These are phyloP conservation scores for Nothocercus julius DNA, from an alignment of 2,113 vertebrate genomes.

Conservation along the genomic window DNA sequence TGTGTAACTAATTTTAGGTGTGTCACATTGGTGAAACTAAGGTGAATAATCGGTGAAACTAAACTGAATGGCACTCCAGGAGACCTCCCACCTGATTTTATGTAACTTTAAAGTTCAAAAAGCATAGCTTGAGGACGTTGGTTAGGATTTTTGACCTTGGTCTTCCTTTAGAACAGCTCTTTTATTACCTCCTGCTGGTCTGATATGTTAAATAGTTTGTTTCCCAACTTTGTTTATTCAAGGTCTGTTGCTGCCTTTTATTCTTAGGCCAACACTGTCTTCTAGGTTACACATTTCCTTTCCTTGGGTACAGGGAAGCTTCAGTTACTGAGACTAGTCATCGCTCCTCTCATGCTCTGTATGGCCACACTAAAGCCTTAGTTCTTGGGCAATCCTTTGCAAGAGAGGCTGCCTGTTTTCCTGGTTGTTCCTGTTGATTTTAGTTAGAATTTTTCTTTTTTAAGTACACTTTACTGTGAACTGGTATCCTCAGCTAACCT, in stretches of 20 bases:
- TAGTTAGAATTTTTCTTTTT: background rate
- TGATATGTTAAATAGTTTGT: background rate
- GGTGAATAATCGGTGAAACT: too few relatives aligned
- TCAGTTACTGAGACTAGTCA: background rate
- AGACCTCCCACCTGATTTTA: background rate
- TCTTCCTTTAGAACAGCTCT: background rate
- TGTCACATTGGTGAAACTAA: background rate
- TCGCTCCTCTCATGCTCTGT: background rate
- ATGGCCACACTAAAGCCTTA: background rate
- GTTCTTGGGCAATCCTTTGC: background rate
- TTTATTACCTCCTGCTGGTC: background rate
- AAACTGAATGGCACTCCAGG: background rate
- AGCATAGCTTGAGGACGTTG: background rate
- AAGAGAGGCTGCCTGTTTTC: background rate
- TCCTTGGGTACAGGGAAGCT: background rate
- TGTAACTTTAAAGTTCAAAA: background rate
- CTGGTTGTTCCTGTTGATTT: background rate
- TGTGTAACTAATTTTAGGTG: background rate
- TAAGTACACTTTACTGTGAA: background rate
- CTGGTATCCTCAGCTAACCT: background rate
- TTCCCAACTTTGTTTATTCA: background rate
- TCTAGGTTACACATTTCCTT: background rate
- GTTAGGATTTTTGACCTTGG: background rate
- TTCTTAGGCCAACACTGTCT: rapidly evolving
- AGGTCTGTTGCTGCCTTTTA: background rate